Evolutionary conservation across 2,797 vertebrate species (phyloP).

Genomic region (Mus caroli): DNA sequence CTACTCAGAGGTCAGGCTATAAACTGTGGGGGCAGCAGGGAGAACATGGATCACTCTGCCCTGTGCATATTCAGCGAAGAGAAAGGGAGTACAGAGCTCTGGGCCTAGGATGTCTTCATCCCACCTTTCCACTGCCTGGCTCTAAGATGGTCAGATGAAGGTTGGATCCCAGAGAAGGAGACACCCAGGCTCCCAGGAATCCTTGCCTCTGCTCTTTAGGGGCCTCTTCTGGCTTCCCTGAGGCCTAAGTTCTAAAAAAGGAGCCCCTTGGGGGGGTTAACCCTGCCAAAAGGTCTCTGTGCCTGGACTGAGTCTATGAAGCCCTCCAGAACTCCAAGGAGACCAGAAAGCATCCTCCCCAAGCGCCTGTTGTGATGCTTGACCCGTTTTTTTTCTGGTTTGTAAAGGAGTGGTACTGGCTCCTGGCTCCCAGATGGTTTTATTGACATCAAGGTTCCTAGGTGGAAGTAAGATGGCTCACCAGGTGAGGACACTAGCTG

Average conservation of each 20-base stretch:
- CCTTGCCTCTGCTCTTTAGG: not conserved
- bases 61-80: not conserved
- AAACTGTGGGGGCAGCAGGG: too few species aligned
- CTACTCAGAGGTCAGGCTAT: not conserved
- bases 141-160: not conserved
- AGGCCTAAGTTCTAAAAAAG: not conserved
- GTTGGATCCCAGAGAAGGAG: not conserved
- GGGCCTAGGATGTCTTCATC: not conserved
- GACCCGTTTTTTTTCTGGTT: too few species aligned
- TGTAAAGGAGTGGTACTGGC: fast-evolving
- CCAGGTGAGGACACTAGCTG: not conserved
- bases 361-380: not conserved
- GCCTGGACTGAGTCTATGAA: too few species aligned
- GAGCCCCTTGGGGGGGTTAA: too few species aligned
- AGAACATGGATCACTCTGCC: fast-evolving
- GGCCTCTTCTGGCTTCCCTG: not conserved
- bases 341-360: not conserved
- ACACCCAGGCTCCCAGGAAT: not conserved
- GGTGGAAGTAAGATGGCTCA: not conserved
- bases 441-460: not conserved
- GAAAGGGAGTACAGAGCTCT: not conserved
- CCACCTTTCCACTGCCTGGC: not conserved
- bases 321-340: not conserved
- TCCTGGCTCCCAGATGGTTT: not conserved
- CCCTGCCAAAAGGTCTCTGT: not conserved